These are phyloP conservation scores for Marmota flaviventris DNA, from an alignment of 2,113 vertebrate genomes.

Conservation along the genomic window DNA sequence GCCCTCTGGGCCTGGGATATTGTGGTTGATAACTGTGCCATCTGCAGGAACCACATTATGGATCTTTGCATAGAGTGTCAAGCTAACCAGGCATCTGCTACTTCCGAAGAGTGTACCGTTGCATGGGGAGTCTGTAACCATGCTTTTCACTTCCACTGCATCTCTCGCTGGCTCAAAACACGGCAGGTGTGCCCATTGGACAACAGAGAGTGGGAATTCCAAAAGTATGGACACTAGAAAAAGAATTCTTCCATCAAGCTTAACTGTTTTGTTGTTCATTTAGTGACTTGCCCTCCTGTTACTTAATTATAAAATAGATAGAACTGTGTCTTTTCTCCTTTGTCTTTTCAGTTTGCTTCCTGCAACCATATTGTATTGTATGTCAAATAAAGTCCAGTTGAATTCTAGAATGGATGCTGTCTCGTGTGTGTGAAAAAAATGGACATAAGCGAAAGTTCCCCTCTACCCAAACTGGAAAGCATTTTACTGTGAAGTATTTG, in stretches of 20 bases:
- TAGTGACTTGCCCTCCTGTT: slow-evolving; percentile 78
- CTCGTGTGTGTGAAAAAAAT: slow-evolving; percentile 54
- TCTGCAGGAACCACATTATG: too few species aligned
- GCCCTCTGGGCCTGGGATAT: too few species aligned
- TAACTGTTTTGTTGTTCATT: slow-evolving; percentile 73
- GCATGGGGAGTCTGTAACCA: too few species aligned
- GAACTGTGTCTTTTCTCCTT: slow-evolving; percentile 61
- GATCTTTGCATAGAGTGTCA: too few species aligned
- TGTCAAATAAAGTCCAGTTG: slow-evolving; percentile 86
- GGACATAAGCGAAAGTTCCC: not conserved
- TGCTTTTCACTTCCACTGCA: too few species aligned
- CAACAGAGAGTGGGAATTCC: too few species aligned
- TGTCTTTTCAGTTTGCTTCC: slow-evolving; percentile 78
- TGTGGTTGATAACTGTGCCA: too few species aligned
- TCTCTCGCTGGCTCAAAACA: too few species aligned
- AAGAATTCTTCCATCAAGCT: slow-evolving; percentile 75
- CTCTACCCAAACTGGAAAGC: not conserved
- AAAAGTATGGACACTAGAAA: slow-evolving; percentile 90
- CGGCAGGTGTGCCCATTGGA: too few species aligned
- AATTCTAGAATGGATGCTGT: slow-evolving; percentile 71
- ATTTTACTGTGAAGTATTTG: not conserved
- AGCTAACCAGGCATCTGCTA: too few species aligned
- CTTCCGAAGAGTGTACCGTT: too few species aligned
- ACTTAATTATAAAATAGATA: slow-evolving; percentile 82
- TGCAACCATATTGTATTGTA: slow-evolving; percentile 79